Evolutionary conservation across 2,888 invertebrate species (phyloP).

Genomic region (Nebria brevicollis): DNA sequence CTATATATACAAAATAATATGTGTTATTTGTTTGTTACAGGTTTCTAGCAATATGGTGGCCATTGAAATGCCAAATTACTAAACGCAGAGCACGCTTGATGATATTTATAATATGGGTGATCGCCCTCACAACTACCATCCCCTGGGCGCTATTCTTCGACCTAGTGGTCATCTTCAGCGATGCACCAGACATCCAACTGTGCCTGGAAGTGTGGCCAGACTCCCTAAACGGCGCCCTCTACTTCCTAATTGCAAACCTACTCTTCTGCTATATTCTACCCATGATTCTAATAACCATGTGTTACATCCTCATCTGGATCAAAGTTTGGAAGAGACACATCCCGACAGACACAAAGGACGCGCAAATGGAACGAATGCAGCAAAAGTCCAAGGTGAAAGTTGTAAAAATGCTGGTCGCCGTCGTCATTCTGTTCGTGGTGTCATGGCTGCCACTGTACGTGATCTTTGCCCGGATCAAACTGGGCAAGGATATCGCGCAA

Average conservation of each 20-base stretch:
- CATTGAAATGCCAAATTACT: constrained; percentile 89
- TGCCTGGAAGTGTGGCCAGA: constrained; percentile 90
- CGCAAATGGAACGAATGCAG: constrained; percentile 91
- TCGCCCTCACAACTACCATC: constrained; percentile 83
- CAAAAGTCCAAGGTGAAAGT: constrained; percentile 95
- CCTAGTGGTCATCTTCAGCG: constrained; percentile 76
- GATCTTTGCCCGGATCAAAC: constrained; percentile 87
- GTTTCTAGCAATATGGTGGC: constrained; percentile 96
- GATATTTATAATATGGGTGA: constrained; percentile 90
- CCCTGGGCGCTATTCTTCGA: constrained; percentile 95
- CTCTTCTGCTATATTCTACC: constrained; percentile 91
- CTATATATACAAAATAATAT: no score
- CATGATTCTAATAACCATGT: constrained; percentile 88
- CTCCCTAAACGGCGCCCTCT: constrained; percentile 81
- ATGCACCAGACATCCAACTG: constrained; percentile 78
- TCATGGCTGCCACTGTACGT: constrained; percentile 94
- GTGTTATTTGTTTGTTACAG: constrained; percentile 69
- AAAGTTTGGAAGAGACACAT: constrained; percentile 87
- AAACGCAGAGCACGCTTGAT: constrained; percentile 87
- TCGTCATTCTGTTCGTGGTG: constrained; percentile 91
- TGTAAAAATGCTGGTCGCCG: constrained; percentile 92
- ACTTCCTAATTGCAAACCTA: constrained; percentile 89
- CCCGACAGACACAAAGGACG: constrained; percentile 90
- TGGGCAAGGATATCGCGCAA: constrained; percentile 77
- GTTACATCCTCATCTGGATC: constrained; percentile 92